Percentiles rank a stretch among this genome's conserved stretches.
These are phyloP conservation scores for Protobothrops mucrosquamatus DNA, from an alignment of 2,113 vertebrate genomes.

Conservation along the genomic window DNA sequence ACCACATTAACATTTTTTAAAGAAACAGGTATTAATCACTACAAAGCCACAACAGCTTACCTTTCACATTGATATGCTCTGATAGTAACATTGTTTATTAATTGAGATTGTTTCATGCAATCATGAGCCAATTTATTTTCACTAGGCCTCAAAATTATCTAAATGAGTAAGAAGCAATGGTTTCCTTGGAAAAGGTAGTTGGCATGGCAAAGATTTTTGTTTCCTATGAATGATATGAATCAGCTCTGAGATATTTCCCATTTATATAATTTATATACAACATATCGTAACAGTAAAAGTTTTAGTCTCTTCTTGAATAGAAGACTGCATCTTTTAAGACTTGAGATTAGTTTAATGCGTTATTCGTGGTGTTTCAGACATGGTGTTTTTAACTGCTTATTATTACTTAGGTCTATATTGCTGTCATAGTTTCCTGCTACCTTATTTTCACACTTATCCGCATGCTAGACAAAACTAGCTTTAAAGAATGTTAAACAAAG, in stretches of 20 bases:
- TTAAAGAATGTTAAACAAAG: background rate
- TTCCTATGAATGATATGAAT: background rate
- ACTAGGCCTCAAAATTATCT: background rate
- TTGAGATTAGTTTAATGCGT: background rate
- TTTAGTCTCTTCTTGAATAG: background rate
- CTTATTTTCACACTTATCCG: background rate
- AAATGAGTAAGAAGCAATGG: background rate
- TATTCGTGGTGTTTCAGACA: background rate
- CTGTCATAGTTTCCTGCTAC: background rate
- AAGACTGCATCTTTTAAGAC: background rate
- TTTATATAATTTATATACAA: background rate
- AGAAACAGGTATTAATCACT: background rate
- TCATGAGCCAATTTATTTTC: background rate
- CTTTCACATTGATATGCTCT: background rate
- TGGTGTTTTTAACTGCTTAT: background rate
- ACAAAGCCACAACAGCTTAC: background rate
- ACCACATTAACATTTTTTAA: background rate
- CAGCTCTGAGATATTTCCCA: background rate
- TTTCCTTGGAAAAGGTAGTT: background rate
- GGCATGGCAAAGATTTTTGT: background rate
- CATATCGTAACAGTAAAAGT: background rate
- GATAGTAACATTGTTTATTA: background rate
- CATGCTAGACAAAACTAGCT: background rate
- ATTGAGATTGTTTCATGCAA: background rate
- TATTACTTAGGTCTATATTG: background rate